Evolutionary conservation across 2,797 vertebrate species (phyloP).

Genomic region (Pseudomugil gertrudae): DNA sequence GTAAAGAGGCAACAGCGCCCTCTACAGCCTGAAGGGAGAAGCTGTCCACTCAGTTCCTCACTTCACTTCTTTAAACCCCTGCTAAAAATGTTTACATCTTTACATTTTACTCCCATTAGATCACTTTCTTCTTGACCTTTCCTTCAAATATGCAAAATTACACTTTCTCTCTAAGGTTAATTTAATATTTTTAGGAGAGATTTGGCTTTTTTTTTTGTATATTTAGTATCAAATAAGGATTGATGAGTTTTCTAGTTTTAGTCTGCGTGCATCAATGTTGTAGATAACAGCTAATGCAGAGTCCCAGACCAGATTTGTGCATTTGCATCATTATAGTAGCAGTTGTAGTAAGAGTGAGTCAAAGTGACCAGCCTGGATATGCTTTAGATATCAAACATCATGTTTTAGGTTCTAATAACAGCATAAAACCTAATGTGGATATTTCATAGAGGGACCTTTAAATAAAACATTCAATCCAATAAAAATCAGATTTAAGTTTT

Average conservation of each 20-base stretch:
- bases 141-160: too few species aligned
- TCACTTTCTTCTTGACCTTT: neutral
- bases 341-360: neutral
- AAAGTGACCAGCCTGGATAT: neutral
- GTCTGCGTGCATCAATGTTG: too few species aligned
- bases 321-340: neutral
- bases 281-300: neutral
- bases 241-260: too few species aligned
- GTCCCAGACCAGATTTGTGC: neutral
- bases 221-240: too few species aligned
- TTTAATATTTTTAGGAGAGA: too few species aligned
- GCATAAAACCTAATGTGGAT: neutral
- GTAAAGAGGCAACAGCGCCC: slow-evolving; percentile 31
- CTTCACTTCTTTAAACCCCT: neutral
- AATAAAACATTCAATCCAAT: neutral
- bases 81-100: neutral
- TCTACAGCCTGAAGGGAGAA: slow-evolving; percentile 41
- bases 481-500: neutral
- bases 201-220: too few species aligned
- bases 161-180: too few species aligned
- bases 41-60: neutral
- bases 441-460: neutral
- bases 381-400: neutral
- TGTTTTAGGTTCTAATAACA: neutral
- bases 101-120: neutral